These are phyloP conservation scores for Charina bottae DNA, from an alignment of 2,113 vertebrate genomes.

Conservation along the genomic window DNA sequence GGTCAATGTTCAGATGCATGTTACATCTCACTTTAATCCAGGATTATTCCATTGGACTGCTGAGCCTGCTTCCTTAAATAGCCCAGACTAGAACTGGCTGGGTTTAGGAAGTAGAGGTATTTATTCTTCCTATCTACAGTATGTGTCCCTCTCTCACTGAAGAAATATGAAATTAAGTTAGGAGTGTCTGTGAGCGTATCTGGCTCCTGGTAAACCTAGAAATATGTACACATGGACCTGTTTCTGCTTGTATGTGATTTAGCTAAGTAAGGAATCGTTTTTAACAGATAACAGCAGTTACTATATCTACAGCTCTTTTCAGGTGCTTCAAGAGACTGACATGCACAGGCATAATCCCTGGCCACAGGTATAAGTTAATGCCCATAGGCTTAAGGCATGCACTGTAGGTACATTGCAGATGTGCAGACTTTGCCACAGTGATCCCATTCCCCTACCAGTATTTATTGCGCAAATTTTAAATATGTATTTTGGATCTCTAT, in stretches of 20 bases:
- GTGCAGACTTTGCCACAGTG: background rate
- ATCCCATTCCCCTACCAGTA: background rate
- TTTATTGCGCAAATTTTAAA: background rate
- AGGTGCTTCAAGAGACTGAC: background rate
- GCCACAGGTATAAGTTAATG: background rate
- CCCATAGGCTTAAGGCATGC: background rate
- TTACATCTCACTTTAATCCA: background rate
- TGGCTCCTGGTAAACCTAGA: background rate
- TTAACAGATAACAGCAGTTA: background rate
- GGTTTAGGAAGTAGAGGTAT: background rate
- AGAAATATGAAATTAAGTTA: background rate
- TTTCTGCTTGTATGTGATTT: background rate
- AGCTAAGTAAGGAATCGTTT: background rate
- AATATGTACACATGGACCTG: background rate
- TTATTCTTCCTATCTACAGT: background rate
- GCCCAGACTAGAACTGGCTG: background rate
- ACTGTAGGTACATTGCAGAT: background rate
- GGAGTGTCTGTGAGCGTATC: background rate
- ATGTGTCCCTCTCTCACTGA: background rate
- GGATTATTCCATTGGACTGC: background rate
- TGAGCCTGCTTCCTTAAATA: background rate
- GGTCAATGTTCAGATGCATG: conserved; percentile 28
- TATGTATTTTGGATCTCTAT: background rate
- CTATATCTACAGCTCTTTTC: background rate
- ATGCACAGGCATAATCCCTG: background rate